These are phyloP conservation scores for Brachyptera risi DNA, from an alignment of 2,888 invertebrate species.

Conservation along the genomic window DNA sequence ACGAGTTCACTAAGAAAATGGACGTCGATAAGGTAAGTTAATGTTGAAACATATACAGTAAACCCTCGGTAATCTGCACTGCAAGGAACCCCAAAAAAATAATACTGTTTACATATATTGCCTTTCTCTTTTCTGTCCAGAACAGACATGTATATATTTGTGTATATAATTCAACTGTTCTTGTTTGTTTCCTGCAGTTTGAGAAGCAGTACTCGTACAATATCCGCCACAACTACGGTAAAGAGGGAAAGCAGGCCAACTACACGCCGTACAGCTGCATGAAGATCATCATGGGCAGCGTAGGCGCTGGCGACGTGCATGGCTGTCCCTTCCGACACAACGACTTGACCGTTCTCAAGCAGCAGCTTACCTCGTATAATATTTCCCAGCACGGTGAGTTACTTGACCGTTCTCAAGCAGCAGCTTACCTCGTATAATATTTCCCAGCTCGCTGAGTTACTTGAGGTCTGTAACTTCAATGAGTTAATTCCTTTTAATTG, in stretches of 20 bases:
- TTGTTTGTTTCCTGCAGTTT: slow-evolving; percentile 55
- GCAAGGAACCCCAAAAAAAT: too few species aligned
- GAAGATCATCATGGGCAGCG: slow-evolving; percentile 75
- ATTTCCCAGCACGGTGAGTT: slow-evolving; percentile 57
- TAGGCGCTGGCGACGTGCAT: slow-evolving; percentile 79
- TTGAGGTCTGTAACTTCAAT: too few species aligned
- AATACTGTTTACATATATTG: too few species aligned
- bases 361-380: slow-evolving; percentile 65
- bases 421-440: slow-evolving; percentile 66
- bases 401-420: slow-evolving; percentile 64
- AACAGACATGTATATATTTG: too few species aligned
- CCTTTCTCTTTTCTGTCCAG: too few species aligned
- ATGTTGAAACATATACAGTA: too few species aligned
- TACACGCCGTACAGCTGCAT: slow-evolving; percentile 90
- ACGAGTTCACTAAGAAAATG: slow-evolving; percentile 79
- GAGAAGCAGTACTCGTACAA: slow-evolving; percentile 89
- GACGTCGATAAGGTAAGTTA: slow-evolving; percentile 51
- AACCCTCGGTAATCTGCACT: too few species aligned
- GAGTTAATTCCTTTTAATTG: too few species aligned
- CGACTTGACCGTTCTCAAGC: slow-evolving; percentile 66
- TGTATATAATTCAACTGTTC: too few species aligned
- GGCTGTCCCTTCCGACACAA: slow-evolving; percentile 91
- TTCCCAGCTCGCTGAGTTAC: slow-evolving; percentile 59
- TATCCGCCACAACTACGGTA: slow-evolving; percentile 91
- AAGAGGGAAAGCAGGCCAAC: slow-evolving; percentile 85